Base-by-base conservation (phyloP, 1,140 invertebrate genomes). In the Drosophila bocki region DNA sequence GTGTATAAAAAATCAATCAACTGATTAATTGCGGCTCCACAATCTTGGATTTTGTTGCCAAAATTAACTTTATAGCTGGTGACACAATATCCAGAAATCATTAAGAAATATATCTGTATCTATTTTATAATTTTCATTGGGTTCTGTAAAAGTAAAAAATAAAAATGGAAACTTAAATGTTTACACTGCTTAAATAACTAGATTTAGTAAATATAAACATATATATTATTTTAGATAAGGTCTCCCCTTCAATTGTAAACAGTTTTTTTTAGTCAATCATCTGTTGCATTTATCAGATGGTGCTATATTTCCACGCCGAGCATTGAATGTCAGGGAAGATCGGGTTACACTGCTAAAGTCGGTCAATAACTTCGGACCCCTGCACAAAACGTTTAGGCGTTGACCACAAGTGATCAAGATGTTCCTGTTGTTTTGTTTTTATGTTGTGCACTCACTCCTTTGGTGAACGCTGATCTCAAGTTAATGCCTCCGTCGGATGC, bases 291-390 rank as follows among this genome's bases (percentile, higher is more conserved):
- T 60, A 47, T 72, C 53, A 42, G 69, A 48, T 63, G 60, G 72
- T 77, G 68, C 57, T 29, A 61, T 59, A 44, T 82, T 78, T 65
- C 78, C 54, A 50, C 29, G 26, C 32, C 69, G 54, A 47, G 84
- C 80, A 84, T 87, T 88, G 68, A 80, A 75, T 87, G 78, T 88
- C 85, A 80, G 56, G 29, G 59, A 53, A 65, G 63, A 69, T 88
- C 84, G 53, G 69, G 70, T 88, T 90, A 88, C 84, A 85, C 48
- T 26, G 75, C 48, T 47, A 82, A 88, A 90, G 75, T 88, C 85
- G 85, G 85, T 88, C 85, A 88, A 88, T 85, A 90, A 75, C 85
- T 90, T 79, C 69, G 47, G 77, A 60, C 65, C 62, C 67, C 56
- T 80, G 60, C 71, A 56, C 84, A 78, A 79, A 85, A 69, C 76